Percentiles rank a stretch among this genome's conserved stretches.
phyloP scores from a whole-genome alignment of 2,888 invertebrate species.

The Nomada ruficornis region DNA sequence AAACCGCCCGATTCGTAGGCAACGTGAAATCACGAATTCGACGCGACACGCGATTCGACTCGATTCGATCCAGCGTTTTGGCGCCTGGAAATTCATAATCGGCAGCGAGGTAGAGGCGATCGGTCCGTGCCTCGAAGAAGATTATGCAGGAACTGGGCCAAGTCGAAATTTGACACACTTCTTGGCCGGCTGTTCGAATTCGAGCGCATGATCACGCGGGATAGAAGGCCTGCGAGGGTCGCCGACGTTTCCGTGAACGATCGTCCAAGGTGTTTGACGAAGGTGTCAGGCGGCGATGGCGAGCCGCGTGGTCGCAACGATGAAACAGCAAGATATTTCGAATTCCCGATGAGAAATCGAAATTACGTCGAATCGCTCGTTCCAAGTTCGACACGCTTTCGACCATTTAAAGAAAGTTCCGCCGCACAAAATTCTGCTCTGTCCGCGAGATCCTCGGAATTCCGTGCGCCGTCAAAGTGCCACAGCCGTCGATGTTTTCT shows the following conservation, averaged over 20 bases:
- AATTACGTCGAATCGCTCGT: conserved; percentile 63
- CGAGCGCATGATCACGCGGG: conserved; percentile 18
- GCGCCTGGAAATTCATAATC: conserved; percentile 38
- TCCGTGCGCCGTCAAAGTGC: not conserved
- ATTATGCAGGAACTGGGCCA: conserved; percentile 78
- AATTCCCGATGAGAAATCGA: conserved; percentile 72
- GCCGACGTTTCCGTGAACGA: not conserved
- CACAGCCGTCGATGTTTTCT: no score
- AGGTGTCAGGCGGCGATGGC: not conserved
- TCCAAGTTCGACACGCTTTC: conserved; percentile 72
- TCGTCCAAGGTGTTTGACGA: conserved; percentile 20
- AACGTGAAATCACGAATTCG: not conserved
- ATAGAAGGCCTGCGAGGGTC: conserved; percentile 8
- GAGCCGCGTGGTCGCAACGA: conserved; percentile 31
- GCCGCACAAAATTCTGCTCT: conserved; percentile 48
- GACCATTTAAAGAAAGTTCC: conserved; percentile 67
- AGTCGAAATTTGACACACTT: conserved; percentile 80
- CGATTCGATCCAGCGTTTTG: conserved; percentile 22
- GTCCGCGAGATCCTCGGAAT: conserved; percentile 12
- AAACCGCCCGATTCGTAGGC: not conserved
- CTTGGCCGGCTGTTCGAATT: conserved; percentile 52
- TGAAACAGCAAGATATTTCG: conserved; percentile 61
- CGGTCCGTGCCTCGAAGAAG: conserved; percentile 48
- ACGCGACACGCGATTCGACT: not conserved
- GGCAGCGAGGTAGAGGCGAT: conserved; percentile 27